These are phyloP conservation scores for Nomada fabriciana DNA, from an alignment of 2,888 invertebrate genomes.

Conservation along the genomic window DNA sequence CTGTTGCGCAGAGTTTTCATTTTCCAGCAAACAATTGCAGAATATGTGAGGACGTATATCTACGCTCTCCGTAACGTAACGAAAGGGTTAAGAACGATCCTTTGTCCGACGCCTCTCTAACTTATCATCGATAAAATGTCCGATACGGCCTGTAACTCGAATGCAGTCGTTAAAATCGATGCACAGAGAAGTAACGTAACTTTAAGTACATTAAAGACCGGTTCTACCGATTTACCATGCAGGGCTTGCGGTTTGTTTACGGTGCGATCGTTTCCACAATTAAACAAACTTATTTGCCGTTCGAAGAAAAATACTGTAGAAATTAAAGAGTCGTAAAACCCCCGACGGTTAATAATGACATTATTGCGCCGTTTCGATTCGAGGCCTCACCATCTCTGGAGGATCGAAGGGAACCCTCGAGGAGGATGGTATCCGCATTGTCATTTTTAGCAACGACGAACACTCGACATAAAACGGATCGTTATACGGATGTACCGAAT, in stretches of 20 bases:
- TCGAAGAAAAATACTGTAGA: conserved; percentile 33
- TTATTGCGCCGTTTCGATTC: conserved; percentile 53
- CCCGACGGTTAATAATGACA: conserved; percentile 65
- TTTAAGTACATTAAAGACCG: conserved; percentile 59
- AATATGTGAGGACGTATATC: too few species aligned
- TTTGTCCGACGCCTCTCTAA: too few species aligned
- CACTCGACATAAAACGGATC: conserved; percentile 30
- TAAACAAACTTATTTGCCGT: conserved; percentile 54
- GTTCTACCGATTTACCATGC: conserved; percentile 46
- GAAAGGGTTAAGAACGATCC: too few species aligned
- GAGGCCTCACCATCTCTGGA: conserved; percentile 42
- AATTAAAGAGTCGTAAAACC: conserved; percentile 68
- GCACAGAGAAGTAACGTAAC: conserved; percentile 22
- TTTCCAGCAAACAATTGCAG: too few species aligned
- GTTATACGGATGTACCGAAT: conserved; percentile 49
- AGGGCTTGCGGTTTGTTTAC: conserved; percentile 57
- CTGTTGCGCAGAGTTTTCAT: too few species aligned
- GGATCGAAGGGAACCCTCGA: conserved; percentile 17
- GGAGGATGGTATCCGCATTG: conserved; percentile 25
- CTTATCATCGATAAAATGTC: too few species aligned
- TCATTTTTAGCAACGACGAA: conserved; percentile 38
- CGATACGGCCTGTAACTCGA: not conserved
- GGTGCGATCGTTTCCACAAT: conserved; percentile 59
- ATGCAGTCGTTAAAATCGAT: conserved; percentile 14
- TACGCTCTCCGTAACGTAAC: too few species aligned